Evolutionary conservation across 2,113 vertebrate genomes (phyloP).

Genomic region (Regulus satrapa): DNA sequence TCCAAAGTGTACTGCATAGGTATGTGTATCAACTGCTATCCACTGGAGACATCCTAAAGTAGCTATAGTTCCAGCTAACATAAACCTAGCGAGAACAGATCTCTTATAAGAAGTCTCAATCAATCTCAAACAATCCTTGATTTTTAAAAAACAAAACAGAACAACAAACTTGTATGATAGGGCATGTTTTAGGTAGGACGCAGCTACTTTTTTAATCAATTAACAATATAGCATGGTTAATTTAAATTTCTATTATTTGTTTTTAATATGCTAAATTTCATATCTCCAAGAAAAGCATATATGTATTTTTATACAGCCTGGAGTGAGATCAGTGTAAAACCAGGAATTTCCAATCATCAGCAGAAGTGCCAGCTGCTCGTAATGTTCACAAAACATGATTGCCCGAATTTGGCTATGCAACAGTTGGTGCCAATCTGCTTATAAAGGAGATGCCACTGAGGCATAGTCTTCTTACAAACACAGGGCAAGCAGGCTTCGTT

Average conservation of each 20-base stretch:
- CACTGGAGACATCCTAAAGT: background rate
- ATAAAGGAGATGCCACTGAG: constrained; percentile 95
- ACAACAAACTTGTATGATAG: background rate
- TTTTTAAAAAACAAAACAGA: background rate
- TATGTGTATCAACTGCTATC: background rate
- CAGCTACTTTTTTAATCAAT: constrained; percentile 14
- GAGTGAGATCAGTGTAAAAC: constrained; percentile 66
- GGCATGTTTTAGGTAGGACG: background rate
- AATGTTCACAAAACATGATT: constrained; percentile 59
- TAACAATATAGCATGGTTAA: constrained; percentile 49
- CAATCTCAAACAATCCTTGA: background rate
- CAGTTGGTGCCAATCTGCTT: constrained; percentile 93
- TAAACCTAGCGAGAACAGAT: background rate
- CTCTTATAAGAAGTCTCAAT: background rate
- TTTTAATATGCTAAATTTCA: constrained; percentile 59
- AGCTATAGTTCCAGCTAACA: background rate
- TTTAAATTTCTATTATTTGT: constrained; percentile 50
- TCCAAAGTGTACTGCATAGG: constrained; percentile 1
- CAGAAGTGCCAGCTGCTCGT: constrained; percentile 74
- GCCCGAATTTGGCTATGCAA: constrained; percentile 75
- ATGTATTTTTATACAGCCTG: constrained; percentile 55
- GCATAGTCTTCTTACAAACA: constrained; percentile 93
- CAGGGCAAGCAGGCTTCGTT: constrained; percentile 93
- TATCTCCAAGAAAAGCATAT: constrained; percentile 61
- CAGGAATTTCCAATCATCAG: constrained; percentile 67